Evolutionary conservation across 2,113 vertebrate species (phyloP), one percentile per base, ranked within the genome.

Genomic region (Urocolius indicus): DNA sequence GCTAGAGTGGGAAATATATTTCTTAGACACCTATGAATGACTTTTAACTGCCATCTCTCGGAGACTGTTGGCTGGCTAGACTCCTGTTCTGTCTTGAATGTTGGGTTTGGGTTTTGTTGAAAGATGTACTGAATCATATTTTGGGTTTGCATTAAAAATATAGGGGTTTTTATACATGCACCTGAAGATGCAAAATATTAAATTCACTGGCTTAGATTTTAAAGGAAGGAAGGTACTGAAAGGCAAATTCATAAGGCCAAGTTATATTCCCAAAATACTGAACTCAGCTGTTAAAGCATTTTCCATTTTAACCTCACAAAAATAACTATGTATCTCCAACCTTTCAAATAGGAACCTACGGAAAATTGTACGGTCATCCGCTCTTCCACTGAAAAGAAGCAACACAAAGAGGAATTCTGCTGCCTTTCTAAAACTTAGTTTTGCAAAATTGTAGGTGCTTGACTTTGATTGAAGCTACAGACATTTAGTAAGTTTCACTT

Each of bases 31-130:
- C 63, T 90, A 26, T 30, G 84, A 89, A 78, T 55, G 34, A 55
- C 48, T 87, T 84, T 15, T 45, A 69, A 69, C 62, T 85, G 62
- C 51, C 85, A 88, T 59, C 24, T 74, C 38, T 51, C 46, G 30
- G 87, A 91, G 69, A 30, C 45, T 76, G 45, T 32, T 67, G 51
- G 36, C 79, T 86, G 68, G 65, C 20, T 67, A 58, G 46, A 45
- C 16, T 72, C 62, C 62, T 62, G 58, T 54, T 94, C 82, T 67
- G 74, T 89, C 95, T 13, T 86, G 82, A 79, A 90, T 86, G 62
- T 18, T 38, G 22, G 38, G 65, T 19, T 34, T 38, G n/a, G n/a
- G n/a, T n/a, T 77, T 77, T 67, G 62, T 59, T 1, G 16, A 93
- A 91, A 62, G 8, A 67, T 8, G 11, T 34, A 63, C n/a, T 52